Conservation (phyloP, 2,113 vertebrate species). For the Lophochroa leadbeateri region DNA sequence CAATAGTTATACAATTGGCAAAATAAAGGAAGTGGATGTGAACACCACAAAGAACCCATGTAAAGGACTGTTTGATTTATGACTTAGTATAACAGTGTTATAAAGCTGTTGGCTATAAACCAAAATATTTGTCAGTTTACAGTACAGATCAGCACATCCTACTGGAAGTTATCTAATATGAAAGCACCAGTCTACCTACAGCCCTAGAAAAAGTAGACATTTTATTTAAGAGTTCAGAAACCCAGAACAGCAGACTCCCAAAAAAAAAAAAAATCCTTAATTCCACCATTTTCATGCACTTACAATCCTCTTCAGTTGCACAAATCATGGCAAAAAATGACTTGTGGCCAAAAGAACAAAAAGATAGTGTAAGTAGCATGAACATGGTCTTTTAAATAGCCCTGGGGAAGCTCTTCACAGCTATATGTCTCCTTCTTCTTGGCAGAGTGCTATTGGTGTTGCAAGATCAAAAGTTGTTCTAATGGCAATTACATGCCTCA, state of each 20-base stretch:
- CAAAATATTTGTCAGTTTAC: background rate
- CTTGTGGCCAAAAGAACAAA: background rate
- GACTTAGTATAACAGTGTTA: background rate
- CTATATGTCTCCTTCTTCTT: background rate
- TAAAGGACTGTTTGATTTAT: background rate
- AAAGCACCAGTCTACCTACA: background rate
- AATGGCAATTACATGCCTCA: background rate
- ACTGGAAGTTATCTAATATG: background rate
- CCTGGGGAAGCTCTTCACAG: background rate
- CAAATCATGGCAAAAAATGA: background rate
- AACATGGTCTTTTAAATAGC: background rate
- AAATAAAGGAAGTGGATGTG: background rate
- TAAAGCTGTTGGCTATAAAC: background rate
- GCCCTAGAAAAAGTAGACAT: background rate
- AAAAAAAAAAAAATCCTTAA: background rate
- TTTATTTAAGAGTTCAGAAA: background rate
- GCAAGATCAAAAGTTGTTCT: background rate
- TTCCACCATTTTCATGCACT: background rate
- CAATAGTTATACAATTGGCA: background rate
- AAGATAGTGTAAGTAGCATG: background rate
- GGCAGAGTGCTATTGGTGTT: background rate
- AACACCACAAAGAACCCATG: background rate
- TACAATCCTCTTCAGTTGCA: background rate
- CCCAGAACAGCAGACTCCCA: background rate
- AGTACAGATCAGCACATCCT: background rate